Conservation (phyloP, 2,113 vertebrate genomes). For the Anarhynchus alexandrinus region DNA sequence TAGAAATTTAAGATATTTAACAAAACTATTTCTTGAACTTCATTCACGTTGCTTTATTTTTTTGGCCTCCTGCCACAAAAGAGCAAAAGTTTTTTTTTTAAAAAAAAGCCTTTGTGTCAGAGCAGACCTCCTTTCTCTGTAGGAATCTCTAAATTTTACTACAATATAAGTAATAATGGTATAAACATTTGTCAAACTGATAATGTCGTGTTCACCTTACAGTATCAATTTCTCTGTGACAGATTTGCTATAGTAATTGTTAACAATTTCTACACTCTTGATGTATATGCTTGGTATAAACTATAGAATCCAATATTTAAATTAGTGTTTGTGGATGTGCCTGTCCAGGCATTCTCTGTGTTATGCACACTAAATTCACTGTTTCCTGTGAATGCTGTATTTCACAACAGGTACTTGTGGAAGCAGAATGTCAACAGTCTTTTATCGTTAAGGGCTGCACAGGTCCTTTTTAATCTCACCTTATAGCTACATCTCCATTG, state of each 20-base stretch:
- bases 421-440: background rate
- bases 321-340: background rate
- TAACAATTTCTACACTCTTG: background rate
- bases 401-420: background rate
- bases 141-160: background rate
- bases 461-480: background rate
- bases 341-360: background rate
- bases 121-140: background rate
- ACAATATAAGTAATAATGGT: background rate
- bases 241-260: background rate
- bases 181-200: background rate
- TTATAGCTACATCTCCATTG: background rate
- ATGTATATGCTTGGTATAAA: background rate
- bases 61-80: background rate
- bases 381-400: rapidly evolving
- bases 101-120: background rate
- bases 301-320: background rate
- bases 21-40: background rate
- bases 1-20: background rate
- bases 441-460: background rate
- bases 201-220: background rate
- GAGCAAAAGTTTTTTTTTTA: background rate
- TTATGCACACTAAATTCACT: background rate
- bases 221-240: background rate
- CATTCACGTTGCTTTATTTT: background rate